Evolutionary conservation across 2,113 vertebrate genomes (phyloP).

Genomic region (Actenoides lindsayi): DNA sequence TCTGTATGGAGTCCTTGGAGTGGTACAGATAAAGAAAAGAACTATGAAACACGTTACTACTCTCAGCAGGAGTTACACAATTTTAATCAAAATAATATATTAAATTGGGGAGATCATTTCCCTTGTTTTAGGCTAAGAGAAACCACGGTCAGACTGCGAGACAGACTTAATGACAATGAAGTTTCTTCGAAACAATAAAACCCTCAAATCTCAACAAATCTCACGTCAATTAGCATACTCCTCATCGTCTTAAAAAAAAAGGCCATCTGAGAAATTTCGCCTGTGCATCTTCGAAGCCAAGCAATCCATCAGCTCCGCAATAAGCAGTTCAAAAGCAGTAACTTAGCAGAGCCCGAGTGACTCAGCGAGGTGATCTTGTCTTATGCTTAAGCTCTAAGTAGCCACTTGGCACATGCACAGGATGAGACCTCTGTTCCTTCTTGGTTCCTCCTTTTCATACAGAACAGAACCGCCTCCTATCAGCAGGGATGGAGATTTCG

Average conservation of each 20-base stretch:
- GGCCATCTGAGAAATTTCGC: background rate
- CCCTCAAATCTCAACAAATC: background rate
- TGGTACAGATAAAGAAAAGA: background rate
- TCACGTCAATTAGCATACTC: background rate
- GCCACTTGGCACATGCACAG: background rate
- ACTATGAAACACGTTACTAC: background rate
- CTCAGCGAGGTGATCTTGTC: background rate
- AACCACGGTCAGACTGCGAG: background rate
- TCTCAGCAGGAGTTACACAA: background rate
- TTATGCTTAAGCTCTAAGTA: background rate
- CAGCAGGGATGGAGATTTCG: background rate
- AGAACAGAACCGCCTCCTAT: background rate
- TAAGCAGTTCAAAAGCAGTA: background rate
- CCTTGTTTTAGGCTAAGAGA: background rate
- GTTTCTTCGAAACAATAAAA: background rate
- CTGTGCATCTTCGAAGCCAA: background rate
- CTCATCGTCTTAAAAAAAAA: background rate
- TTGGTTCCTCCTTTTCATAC: background rate
- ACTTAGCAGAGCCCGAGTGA: background rate
- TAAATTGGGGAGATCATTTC: background rate
- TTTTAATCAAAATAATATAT: conserved; percentile 31
- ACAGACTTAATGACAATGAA: background rate
- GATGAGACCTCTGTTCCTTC: background rate
- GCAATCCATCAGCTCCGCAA: background rate
- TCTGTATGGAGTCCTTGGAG: background rate